Evolutionary conservation across 2,113 vertebrate species (phyloP).

Genomic region (Oreotrochilus melanogaster): DNA sequence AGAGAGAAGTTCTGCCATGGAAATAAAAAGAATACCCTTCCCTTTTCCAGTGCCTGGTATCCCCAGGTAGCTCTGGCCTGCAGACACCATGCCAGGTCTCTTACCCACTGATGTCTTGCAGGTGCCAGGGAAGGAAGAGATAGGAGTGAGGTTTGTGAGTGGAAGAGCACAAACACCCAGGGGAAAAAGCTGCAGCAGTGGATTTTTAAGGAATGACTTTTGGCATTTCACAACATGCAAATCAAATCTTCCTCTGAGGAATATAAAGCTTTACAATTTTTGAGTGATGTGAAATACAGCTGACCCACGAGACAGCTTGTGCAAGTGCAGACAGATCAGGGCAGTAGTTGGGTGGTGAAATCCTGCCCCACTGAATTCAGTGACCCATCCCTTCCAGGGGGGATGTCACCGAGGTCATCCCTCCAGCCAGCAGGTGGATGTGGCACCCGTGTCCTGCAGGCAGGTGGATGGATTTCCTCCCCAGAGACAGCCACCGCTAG

Average conservation of each 20-base stretch:
- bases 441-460: rapidly evolving
- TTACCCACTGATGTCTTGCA: background rate
- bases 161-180: background rate
- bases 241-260: too few species aligned
- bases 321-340: background rate
- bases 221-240: too few species aligned
- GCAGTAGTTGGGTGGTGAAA: background rate
- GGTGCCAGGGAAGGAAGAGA: background rate
- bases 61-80: background rate
- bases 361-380: background rate
- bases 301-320: background rate
- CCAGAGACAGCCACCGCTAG: background rate
- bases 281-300: background rate
- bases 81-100: background rate
- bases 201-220: background rate
- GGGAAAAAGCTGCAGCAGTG: background rate
- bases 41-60: background rate
- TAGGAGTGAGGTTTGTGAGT: background rate
- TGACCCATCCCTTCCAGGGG: background rate
- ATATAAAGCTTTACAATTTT: background rate
- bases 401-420: background rate
- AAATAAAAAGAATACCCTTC: background rate
- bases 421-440: rapidly evolving
- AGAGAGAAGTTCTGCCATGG: background rate
- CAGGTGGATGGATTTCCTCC: background rate